Evolutionary conservation across 2,113 vertebrate genomes (phyloP).

Genomic region (Pedetes capensis): DNA sequence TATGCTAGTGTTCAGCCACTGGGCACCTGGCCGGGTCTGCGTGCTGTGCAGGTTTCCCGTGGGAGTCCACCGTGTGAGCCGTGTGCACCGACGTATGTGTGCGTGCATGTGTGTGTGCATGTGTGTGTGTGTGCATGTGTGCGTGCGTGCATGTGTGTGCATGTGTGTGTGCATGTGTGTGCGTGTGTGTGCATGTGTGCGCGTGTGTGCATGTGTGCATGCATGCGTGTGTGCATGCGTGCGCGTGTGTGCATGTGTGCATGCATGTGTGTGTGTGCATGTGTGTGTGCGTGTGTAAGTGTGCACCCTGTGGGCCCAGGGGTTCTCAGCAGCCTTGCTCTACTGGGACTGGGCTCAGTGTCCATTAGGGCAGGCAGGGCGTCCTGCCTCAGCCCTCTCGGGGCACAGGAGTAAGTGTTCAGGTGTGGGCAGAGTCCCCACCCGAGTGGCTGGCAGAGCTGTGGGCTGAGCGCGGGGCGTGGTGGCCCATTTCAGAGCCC

Average conservation of each 20-base stretch:
- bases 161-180: too few species aligned
- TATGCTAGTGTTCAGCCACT: too few species aligned
- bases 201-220: too few species aligned
- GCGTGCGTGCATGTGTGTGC: rapidly evolving
- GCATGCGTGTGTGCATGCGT: too few species aligned
- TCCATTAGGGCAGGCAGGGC: background rate
- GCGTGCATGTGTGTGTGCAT: too few species aligned
- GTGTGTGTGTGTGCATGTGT: background rate
- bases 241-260: too few species aligned
- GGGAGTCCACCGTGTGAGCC: background rate
- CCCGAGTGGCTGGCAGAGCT: background rate
- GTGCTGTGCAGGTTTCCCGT: background rate
- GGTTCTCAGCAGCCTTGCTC: background rate
- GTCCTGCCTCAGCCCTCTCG: background rate
- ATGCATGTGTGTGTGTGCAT: too few species aligned
- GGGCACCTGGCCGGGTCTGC: background rate
- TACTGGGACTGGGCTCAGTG: background rate
- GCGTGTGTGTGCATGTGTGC: too few species aligned
- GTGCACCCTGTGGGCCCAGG: background rate
- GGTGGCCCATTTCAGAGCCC: too few species aligned
- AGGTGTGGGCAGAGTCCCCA: background rate
- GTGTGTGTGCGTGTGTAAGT: too few species aligned
- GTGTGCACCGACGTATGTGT: too few species aligned
- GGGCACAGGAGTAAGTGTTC: background rate
- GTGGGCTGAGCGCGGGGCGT: background rate